phyloP scores from a whole-genome alignment of 2,113 vertebrate species.

The Calyptomena viridis region DNA sequence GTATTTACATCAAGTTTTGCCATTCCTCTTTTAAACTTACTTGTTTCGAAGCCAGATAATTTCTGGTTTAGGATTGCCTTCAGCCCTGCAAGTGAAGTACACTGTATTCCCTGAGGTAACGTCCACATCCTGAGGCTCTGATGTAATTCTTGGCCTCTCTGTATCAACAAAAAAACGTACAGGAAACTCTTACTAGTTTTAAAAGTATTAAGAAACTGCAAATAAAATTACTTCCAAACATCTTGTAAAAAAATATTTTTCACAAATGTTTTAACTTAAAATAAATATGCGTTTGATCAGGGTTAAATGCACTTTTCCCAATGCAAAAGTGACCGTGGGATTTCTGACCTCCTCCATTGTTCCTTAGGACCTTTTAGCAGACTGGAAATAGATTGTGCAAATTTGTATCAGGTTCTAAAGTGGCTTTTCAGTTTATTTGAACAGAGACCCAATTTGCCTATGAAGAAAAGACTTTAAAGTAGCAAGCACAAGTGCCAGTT shows the following conservation, averaged over 20 bases:
- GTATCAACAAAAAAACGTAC: slow-evolving; percentile 32
- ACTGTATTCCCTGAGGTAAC: slow-evolving; percentile 97
- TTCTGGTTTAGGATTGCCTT: slow-evolving; percentile 98
- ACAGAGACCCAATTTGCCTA: slow-evolving; percentile 19
- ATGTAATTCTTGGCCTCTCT: slow-evolving; percentile 97
- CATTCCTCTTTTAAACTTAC: slow-evolving; percentile 74
- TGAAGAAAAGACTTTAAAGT: slow-evolving; percentile 29
- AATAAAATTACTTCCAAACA: neutral
- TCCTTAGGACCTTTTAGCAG: neutral
- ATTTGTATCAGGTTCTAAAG: slow-evolving; percentile 11
- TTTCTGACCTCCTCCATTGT: neutral
- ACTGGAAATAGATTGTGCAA: neutral
- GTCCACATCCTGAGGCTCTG: slow-evolving; percentile 94
- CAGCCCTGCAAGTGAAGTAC: slow-evolving; percentile 96
- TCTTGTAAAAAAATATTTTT: neutral
- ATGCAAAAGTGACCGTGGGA: neutral
- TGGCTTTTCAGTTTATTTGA: slow-evolving; percentile 40
- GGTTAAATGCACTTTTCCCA: neutral
- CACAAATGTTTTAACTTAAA: neutral
- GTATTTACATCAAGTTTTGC: neutral
- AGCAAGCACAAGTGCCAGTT: neutral
- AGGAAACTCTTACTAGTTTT: neutral
- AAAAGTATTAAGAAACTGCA: neutral
- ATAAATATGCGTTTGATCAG: neutral
- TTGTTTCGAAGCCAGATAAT: slow-evolving; percentile 99